Percentiles rank a stretch among this genome's conserved stretches.
phyloP scores from a whole-genome alignment of 2,113 vertebrate species.

The Neodontobutis hainanensis region DNA sequence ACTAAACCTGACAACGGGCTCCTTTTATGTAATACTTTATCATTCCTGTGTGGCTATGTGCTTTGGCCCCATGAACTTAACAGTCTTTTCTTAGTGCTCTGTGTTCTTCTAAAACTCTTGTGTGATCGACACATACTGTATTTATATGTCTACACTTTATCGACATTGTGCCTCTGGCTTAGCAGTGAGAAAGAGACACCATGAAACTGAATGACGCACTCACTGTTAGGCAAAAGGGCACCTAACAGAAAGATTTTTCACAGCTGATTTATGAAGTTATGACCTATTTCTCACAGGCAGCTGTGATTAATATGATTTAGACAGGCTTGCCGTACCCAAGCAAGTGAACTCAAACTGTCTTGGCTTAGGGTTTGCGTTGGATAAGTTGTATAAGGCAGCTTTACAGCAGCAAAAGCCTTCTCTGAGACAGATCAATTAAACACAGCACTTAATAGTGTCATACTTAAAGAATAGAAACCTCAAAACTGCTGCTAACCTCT shows the following conservation, averaged over 20 bases:
- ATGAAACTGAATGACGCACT: constrained; percentile 50
- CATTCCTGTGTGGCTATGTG: constrained; percentile 57
- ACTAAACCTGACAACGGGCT: constrained; percentile 39
- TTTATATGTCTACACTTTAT: constrained; percentile 61
- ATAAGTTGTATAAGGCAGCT: constrained; percentile 6
- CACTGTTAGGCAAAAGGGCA: constrained; percentile 48
- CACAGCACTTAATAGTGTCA: constrained; percentile 59
- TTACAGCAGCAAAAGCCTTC: constrained; percentile 1
- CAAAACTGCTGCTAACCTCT: constrained; percentile 77
- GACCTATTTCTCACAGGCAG: constrained; percentile 52
- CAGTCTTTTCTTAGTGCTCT: constrained; percentile 55
- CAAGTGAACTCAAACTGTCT: constrained; percentile 64
- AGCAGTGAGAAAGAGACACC: constrained; percentile 53
- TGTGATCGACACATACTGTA: constrained; percentile 54
- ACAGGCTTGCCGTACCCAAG: constrained; percentile 69
- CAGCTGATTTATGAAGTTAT: constrained; percentile 43
- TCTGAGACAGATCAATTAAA: constrained; percentile 46
- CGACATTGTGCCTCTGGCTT: constrained; percentile 61
- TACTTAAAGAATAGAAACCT: constrained; percentile 62
- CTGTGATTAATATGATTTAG: constrained; percentile 62
- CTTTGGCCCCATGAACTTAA: constrained; percentile 42
- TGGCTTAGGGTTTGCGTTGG: constrained; percentile 15
- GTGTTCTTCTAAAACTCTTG: constrained; percentile 61
- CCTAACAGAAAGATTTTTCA: constrained; percentile 29
- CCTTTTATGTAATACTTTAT: constrained; percentile 54